Conservation (phyloP, 2,888 invertebrate genomes). For the Mesorhabditis belari region DNA sequence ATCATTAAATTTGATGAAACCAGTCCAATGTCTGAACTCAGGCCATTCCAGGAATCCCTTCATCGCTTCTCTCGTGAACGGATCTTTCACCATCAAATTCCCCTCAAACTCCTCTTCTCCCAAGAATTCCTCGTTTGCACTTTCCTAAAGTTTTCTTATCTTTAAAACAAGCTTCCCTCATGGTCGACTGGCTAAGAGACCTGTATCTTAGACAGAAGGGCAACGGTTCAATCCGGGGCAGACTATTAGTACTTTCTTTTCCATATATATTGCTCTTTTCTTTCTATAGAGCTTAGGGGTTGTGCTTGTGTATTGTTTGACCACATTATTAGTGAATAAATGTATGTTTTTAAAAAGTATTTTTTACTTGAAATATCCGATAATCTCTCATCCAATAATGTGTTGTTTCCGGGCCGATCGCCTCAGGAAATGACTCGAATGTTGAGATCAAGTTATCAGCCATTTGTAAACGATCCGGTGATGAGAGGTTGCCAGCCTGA, state of each 20-base stretch:
- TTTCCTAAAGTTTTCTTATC: constrained; percentile 6
- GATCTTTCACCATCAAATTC: too few species aligned
- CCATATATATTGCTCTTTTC: too few species aligned
- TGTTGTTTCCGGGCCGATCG: constrained; percentile 38
- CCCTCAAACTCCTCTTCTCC: constrained; percentile 13
- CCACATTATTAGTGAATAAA: not conserved
- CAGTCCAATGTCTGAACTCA: constrained; percentile 46
- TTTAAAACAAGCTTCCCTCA: constrained; percentile 10
- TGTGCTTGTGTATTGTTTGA: too few species aligned
- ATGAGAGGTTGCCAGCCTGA: constrained; percentile 35
- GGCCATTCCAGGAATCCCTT: constrained; percentile 43
- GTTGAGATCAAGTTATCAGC: constrained; percentile 27
- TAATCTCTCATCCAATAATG: constrained; percentile 39
- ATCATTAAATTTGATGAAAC: constrained; percentile 38
- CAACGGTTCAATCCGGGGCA: too few species aligned
- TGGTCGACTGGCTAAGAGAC: constrained; percentile 7
- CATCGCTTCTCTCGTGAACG: constrained; percentile 29
- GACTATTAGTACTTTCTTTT: too few species aligned
- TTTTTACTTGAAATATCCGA: constrained; percentile 11
- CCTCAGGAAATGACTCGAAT: constrained; percentile 41
- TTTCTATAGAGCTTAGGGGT: too few species aligned
- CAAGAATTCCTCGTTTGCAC: constrained; percentile 7
- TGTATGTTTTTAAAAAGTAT: not conserved
- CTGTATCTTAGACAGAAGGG: too few species aligned
- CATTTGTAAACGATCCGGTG: constrained; percentile 19